Evolutionary conservation across 2,113 vertebrate species (phyloP).

Genomic region (Herpetotheres cachinnans): DNA sequence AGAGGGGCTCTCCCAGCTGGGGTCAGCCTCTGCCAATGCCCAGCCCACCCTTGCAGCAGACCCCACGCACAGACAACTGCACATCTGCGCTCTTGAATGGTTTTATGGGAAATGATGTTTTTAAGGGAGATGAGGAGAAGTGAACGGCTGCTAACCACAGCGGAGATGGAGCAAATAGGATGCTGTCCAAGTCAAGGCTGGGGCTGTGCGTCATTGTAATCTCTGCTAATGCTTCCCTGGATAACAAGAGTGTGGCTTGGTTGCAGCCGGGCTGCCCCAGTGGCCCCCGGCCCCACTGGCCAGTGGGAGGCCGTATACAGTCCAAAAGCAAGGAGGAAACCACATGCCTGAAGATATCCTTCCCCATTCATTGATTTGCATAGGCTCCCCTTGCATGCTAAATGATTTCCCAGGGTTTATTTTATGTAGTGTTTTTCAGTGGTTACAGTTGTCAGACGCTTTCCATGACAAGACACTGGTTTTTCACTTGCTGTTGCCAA

Average conservation of each 20-base stretch:
- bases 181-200: neutral
- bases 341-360: neutral
- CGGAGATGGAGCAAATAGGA: neutral
- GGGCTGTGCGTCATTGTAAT: neutral
- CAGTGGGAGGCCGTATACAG: neutral
- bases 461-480: neutral
- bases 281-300: neutral
- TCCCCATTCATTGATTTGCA: neutral
- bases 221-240: neutral
- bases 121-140: neutral
- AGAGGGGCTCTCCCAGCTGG: neutral
- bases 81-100: neutral
- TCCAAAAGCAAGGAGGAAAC: neutral
- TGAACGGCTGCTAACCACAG: accelerated
- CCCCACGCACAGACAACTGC: accelerated
- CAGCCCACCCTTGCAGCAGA: neutral
- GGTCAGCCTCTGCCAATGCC: neutral
- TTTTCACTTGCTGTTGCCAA: slow-evolving; percentile 29
- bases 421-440: neutral
- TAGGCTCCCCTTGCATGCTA: neutral
- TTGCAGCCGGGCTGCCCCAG: neutral
- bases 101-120: neutral
- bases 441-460: neutral
- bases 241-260: accelerated
- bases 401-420: neutral